Evolutionary conservation across 2,797 vertebrate species (phyloP).

Genomic region (Gymnopithys bicolor): DNA sequence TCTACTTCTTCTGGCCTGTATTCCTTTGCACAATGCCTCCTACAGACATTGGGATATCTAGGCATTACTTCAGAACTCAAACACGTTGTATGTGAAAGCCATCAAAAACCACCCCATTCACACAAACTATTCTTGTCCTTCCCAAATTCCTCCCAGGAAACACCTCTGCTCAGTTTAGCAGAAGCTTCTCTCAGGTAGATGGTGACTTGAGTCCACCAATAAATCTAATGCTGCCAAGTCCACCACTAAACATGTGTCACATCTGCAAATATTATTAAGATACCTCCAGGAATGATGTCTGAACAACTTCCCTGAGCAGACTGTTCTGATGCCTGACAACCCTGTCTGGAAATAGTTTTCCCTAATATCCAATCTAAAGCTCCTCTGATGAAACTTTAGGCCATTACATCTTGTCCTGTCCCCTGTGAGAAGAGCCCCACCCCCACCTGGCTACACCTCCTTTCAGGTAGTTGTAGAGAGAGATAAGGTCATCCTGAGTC

Average conservation of each 20-base stretch:
- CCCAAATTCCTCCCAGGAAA: neutral
- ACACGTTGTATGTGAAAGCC: neutral
- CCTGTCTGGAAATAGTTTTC: neutral
- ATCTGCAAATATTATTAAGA: neutral
- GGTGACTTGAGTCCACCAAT: neutral
- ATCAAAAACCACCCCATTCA: neutral
- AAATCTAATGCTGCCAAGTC: neutral
- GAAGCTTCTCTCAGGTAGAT: accelerated
- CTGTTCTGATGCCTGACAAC: neutral
- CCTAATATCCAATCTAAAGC: neutral
- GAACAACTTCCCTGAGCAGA: neutral
- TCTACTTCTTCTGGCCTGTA: neutral
- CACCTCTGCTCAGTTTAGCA: neutral
- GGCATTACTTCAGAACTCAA: neutral
- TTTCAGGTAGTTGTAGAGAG: too few species aligned
- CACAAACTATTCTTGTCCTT: neutral
- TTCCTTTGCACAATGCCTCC: neutral
- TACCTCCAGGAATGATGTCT: neutral
- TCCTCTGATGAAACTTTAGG: neutral
- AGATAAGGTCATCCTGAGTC: neutral
- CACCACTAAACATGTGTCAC: neutral
- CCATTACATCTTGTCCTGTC: neutral
- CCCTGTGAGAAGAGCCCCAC: accelerated
- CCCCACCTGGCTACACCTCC: neutral
- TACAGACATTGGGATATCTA: neutral